Conservation (phyloP, 2,797 vertebrate genomes). For the Crax fasciolata region DNA sequence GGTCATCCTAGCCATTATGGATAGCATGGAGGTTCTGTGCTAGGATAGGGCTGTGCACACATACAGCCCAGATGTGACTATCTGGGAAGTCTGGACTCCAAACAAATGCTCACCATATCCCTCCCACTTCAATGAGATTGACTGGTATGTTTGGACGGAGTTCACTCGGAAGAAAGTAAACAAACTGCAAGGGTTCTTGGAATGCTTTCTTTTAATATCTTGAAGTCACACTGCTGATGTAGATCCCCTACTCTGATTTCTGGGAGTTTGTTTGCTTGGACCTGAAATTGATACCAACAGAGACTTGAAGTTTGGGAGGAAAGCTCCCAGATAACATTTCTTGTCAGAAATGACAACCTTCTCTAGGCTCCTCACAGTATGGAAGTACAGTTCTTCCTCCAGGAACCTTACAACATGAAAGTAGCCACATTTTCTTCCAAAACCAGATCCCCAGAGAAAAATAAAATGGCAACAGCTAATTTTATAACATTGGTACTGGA, state of each 20-base stretch:
- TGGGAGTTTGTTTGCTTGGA: slow-evolving; percentile 61
- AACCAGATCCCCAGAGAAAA: neutral
- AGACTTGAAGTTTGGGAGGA: neutral
- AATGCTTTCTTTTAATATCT: slow-evolving; percentile 52
- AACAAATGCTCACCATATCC: neutral
- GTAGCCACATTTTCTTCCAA: neutral
- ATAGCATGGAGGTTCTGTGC: neutral
- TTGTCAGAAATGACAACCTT: slow-evolving; percentile 12
- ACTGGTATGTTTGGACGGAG: slow-evolving; percentile 39
- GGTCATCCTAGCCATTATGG: neutral
- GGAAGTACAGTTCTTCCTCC: neutral
- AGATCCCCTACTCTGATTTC: neutral
- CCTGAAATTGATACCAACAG: neutral
- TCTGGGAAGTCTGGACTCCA: neutral
- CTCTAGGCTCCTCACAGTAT: neutral
- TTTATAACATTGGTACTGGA: neutral
- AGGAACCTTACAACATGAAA: neutral
- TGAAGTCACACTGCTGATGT: neutral
- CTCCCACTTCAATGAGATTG: neutral
- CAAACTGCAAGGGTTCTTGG: slow-evolving; percentile 15
- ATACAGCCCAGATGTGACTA: neutral
- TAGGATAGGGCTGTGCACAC: neutral
- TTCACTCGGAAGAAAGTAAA: neutral
- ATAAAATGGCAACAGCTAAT: neutral
- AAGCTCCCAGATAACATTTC: slow-evolving; percentile 25